Evolutionary conservation across 1,140 invertebrate species (phyloP).

Genomic region (Drosophila tropicalis): DNA sequence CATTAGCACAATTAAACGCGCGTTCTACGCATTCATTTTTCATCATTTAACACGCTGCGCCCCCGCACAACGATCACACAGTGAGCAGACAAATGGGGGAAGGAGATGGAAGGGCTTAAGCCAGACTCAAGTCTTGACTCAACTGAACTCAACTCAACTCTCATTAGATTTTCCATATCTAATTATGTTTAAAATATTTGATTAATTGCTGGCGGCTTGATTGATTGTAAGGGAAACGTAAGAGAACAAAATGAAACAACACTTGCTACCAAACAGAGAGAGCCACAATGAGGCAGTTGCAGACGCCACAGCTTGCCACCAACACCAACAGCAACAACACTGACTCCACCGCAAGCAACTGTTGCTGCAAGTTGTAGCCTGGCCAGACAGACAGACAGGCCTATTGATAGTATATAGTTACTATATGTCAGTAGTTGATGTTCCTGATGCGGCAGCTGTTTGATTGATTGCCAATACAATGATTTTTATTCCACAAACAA

Average conservation of each 20-base stretch:
- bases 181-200: constrained; percentile 79
- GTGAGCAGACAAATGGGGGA: background rate
- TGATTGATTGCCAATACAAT: constrained; percentile 80
- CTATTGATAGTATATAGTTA: constrained; percentile 55
- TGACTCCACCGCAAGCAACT: constrained; percentile 51
- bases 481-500: constrained; percentile 59
- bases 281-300: constrained; percentile 56
- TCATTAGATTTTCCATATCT: constrained; percentile 80
- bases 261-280: constrained; percentile 40
- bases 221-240: constrained; percentile 57
- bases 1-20: constrained; percentile 82
- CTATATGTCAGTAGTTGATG: constrained; percentile 68
- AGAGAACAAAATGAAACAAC: constrained; percentile 34
- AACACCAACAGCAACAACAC: constrained; percentile 36
- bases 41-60: constrained; percentile 81
- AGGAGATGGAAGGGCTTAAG: constrained; percentile 49
- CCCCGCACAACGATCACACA: constrained; percentile 50
- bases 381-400: too few relatives aligned
- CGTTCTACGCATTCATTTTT: constrained; percentile 79
- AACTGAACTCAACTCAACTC: constrained; percentile 40
- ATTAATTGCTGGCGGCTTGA: constrained; percentile 79
- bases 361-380: constrained; percentile 63
- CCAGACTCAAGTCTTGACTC: constrained; percentile 34
- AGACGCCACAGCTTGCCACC: constrained; percentile 74
- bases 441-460: constrained; percentile 72